Evolutionary conservation across 2,797 vertebrate species (phyloP).

Genomic region (Chrosomus eos): DNA sequence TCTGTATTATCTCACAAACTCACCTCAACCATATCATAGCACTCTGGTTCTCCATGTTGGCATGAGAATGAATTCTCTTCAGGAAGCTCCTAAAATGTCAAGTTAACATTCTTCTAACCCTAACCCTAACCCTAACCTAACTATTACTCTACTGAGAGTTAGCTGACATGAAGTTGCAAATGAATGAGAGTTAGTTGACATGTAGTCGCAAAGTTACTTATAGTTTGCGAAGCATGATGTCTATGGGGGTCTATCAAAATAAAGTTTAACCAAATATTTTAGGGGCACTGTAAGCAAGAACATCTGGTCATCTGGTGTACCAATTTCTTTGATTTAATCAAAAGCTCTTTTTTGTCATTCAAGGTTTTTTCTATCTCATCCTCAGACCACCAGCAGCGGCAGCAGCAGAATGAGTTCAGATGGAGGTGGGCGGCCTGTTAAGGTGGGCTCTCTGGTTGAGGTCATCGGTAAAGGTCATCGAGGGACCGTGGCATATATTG

Average conservation of each 20-base stretch:
- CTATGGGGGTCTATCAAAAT: too few species aligned
- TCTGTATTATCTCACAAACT: too few species aligned
- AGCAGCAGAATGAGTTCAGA: constrained; percentile 92
- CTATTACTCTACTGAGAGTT: not conserved
- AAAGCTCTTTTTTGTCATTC: constrained; percentile 17
- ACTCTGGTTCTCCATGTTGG: too few species aligned
- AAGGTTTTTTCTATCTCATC: not conserved
- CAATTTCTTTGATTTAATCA: constrained; percentile 36
- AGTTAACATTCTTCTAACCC: not conserved
- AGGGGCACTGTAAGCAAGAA: too few species aligned
- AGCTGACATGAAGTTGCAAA: not conserved
- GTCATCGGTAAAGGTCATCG: constrained; percentile 94
- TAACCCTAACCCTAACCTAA: not conserved
- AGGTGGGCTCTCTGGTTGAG: constrained; percentile 91
- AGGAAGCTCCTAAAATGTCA: too few species aligned
- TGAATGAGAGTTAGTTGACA: not conserved
- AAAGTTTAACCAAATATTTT: not conserved
- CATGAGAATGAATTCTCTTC: too few species aligned
- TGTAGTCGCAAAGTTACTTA: too few species aligned
- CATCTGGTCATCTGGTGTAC: too few species aligned
- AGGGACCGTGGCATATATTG: constrained; percentile 91
- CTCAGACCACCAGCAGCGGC: constrained; percentile 81
- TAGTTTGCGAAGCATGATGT: too few species aligned
- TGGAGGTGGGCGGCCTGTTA: constrained; percentile 83
- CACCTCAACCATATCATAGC: too few species aligned